Conservation (phyloP, 23 tunicate species). For the Diplosoma virens region DNA sequence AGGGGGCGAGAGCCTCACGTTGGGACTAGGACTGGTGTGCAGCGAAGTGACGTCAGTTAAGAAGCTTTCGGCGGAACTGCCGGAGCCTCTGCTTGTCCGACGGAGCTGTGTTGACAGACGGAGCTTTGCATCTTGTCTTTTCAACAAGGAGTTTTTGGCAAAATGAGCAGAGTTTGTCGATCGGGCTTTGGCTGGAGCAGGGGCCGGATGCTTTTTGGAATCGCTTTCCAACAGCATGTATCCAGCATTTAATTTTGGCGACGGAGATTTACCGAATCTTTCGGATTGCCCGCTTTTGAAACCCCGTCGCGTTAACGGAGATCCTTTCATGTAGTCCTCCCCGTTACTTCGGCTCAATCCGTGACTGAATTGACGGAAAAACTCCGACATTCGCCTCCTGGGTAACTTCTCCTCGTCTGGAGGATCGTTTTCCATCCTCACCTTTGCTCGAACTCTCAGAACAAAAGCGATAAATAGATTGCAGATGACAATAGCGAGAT, state of each 20-base stretch:
- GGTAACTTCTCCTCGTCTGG: not conserved
- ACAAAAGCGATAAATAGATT: constrained; percentile 71
- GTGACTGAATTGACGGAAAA: constrained; percentile 45
- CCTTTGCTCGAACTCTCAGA: constrained; percentile 59
- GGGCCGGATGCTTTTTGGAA: not conserved
- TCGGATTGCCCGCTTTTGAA: not conserved
- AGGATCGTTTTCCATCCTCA: constrained; percentile 33
- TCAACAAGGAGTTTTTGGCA: not conserved
- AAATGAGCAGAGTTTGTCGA: not conserved
- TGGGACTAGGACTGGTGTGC: constrained; percentile 56
- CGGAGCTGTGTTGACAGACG: constrained; percentile 45
- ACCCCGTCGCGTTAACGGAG: constrained; percentile 23
- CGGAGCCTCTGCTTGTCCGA: constrained; percentile 90
- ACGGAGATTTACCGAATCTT: not conserved
- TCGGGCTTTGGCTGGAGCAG: not conserved
- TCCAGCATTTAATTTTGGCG: not conserved
- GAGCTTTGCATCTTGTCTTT: constrained; percentile 4
- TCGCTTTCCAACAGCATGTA: not conserved
- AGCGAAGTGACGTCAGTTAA: constrained; percentile 84
- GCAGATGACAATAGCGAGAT: constrained; percentile 57
- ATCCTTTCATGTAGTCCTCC: constrained; percentile 28
- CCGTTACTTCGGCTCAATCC: constrained; percentile 26
- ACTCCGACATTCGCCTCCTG: constrained; percentile 82
- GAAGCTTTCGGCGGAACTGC: constrained; percentile 91
- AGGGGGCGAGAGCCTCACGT: constrained; percentile 59